These are phyloP conservation scores for Pardosa pseudoannulata DNA, from an alignment of 2,888 invertebrate genomes.

Conservation along the genomic window DNA sequence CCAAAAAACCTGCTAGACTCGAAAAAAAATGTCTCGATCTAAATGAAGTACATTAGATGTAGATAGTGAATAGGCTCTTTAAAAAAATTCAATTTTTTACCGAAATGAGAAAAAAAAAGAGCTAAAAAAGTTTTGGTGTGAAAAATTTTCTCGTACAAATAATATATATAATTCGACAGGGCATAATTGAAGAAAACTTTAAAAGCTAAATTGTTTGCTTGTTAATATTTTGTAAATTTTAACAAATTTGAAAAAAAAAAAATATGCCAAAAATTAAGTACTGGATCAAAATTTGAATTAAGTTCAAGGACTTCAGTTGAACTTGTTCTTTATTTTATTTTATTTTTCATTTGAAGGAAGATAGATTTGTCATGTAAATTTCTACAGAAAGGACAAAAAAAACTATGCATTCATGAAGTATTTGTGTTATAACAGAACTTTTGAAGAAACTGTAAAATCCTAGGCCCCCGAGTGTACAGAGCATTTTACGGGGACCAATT, in stretches of 20 bases:
- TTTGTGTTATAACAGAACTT: conserved; percentile 19
- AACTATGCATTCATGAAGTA: conserved; percentile 28
- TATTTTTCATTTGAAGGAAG: conserved; percentile 1
- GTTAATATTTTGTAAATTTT: conserved; percentile 18
- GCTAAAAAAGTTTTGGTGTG: conserved; percentile 4
- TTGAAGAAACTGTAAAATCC: conserved; percentile 16
- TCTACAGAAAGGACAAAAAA: background rate
- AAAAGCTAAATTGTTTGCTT: background rate
- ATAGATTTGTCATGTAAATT: conserved; percentile 11
- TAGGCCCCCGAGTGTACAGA: conserved; percentile 33
- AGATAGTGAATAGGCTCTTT: conserved; percentile 52
- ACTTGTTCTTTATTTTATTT: background rate
- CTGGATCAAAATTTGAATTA: background rate
- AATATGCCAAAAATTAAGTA: background rate
- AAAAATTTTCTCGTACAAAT: background rate
- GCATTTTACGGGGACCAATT: conserved; percentile 22
- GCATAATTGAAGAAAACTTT: background rate
- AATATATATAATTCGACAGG: no score
- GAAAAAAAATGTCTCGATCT: background rate
- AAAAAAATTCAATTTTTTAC: conserved; percentile 20
- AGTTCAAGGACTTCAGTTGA: conserved; percentile 19
- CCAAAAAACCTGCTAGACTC: conserved; percentile 19
- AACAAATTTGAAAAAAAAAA: background rate
- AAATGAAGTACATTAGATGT: conserved; percentile 37
- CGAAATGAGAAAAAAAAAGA: background rate